phyloP scores from a whole-genome alignment of 2,888 invertebrate genomes.

The Eudasyphora cyanicolor region DNA sequence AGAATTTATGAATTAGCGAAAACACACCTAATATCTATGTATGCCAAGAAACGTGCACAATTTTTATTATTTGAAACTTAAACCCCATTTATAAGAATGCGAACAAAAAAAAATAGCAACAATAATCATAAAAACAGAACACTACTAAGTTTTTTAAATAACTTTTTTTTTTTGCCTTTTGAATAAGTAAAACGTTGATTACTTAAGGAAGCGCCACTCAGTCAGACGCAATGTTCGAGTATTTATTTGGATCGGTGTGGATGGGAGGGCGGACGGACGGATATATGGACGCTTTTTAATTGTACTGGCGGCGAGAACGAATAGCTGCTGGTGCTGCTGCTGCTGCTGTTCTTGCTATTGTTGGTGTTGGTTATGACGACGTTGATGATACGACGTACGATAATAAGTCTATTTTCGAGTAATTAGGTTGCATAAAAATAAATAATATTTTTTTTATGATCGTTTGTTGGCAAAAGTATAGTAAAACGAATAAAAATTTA shows the following conservation, averaged over 20 bases:
- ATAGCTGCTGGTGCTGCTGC: background rate
- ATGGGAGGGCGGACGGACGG: background rate
- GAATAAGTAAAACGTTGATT: conserved; percentile 16
- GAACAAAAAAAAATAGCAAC: background rate
- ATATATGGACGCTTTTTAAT: background rate
- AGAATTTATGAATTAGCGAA: too few relatives aligned
- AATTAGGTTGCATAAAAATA: conserved; percentile 47
- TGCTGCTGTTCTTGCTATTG: background rate
- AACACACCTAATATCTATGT: background rate
- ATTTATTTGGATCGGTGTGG: background rate
- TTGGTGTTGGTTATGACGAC: background rate
- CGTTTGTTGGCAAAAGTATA: conserved; percentile 22
- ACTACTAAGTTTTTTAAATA: background rate
- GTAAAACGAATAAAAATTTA: background rate
- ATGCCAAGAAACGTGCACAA: too few relatives aligned
- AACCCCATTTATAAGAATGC: background rate
- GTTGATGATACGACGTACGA: background rate
- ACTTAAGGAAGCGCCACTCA: conserved; percentile 49
- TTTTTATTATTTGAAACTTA: too few relatives aligned
- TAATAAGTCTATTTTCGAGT: conserved; percentile 29
- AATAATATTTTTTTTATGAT: conserved; percentile 27
- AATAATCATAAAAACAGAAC: conserved; percentile 15
- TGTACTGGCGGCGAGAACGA: background rate
- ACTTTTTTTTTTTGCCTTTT: background rate
- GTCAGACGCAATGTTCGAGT: conserved; percentile 2